phyloP scores from a whole-genome alignment of 2,888 invertebrate genomes.

The Lasius fuliginosus region DNA sequence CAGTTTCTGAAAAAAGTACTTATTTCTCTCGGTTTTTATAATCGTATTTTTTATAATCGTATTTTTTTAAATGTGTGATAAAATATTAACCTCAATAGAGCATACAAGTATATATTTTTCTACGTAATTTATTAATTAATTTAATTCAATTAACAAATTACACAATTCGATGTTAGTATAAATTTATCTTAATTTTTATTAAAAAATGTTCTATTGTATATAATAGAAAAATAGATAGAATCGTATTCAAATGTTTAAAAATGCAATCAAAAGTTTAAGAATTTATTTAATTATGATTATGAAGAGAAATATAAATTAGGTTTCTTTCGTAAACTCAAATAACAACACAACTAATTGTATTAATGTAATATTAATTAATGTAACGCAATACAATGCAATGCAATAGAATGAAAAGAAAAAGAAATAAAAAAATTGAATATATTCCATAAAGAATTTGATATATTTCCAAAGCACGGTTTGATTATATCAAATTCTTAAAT shows the following conservation, averaged over 20 bases:
- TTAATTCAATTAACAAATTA: background rate
- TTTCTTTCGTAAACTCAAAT: background rate
- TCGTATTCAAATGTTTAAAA: background rate
- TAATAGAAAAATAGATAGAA: background rate
- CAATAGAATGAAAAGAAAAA: background rate
- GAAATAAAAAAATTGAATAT: background rate
- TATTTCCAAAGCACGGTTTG: background rate
- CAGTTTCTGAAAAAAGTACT: too few species aligned
- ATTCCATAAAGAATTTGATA: background rate
- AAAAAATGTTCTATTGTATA: background rate
- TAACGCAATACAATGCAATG: background rate
- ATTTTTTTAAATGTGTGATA: background rate
- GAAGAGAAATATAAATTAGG: background rate
- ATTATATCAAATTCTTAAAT: background rate
- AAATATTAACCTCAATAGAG: background rate
- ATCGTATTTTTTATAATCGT: background rate
- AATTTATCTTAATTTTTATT: background rate
- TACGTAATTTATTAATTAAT: background rate
- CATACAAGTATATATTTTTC: background rate
- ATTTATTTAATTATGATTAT: background rate
- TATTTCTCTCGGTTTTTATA: background rate
- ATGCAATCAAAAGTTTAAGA: background rate
- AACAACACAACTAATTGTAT: background rate
- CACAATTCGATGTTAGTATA: background rate
- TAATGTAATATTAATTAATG: background rate